These are phyloP conservation scores for Leucosticte australis DNA, from an alignment of 2,113 vertebrate genomes.

Conservation along the genomic window DNA sequence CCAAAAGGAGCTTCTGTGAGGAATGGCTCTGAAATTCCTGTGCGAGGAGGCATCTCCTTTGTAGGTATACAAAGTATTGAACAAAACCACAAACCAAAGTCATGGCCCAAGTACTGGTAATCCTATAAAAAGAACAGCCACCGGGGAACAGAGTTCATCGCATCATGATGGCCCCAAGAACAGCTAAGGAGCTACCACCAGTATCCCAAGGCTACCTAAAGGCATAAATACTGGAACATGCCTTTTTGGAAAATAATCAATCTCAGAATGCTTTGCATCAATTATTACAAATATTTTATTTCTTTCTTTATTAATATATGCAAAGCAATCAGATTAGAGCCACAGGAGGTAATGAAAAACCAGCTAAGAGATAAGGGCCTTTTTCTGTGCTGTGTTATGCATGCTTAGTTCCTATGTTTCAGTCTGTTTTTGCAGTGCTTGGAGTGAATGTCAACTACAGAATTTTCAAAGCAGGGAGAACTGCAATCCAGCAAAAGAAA, in stretches of 20 bases:
- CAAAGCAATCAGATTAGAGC: constrained; percentile 46
- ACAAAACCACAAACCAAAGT: neutral
- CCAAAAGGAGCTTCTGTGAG: neutral
- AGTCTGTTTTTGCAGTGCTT: neutral
- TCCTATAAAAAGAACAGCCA: neutral
- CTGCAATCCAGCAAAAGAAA: neutral
- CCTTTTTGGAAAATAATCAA: neutral
- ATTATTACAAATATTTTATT: constrained; percentile 30
- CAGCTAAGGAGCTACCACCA: neutral
- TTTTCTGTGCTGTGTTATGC: neutral
- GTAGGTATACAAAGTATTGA: neutral
- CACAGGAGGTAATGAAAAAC: constrained; percentile 45
- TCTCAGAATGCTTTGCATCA: neutral
- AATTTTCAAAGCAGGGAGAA: constrained; percentile 4
- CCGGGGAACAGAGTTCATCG: neutral
- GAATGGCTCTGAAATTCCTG: neutral
- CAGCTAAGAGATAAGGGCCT: constrained; percentile 15
- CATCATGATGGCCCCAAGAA: neutral
- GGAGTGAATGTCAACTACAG: neutral
- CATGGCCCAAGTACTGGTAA: neutral
- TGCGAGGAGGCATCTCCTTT: neutral
- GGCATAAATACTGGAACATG: neutral
- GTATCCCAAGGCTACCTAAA: neutral
- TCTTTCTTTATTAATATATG: constrained; percentile 41
- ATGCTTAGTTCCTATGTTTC: neutral